Evolutionary conservation across 2,113 vertebrate genomes (phyloP).

Genomic region (Numenius arquata): DNA sequence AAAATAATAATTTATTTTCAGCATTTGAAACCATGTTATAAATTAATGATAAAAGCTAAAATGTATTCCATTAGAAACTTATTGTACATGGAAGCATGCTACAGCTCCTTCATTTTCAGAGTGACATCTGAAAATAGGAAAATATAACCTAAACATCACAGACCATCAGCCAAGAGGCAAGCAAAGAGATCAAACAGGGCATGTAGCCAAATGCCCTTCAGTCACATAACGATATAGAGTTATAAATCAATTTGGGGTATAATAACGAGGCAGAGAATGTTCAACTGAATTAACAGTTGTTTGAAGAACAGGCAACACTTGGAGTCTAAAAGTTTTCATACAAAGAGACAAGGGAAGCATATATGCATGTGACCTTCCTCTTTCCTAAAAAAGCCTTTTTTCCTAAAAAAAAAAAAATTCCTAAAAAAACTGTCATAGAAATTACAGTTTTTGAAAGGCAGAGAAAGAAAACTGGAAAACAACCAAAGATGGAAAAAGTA

Average conservation of each 20-base stretch:
- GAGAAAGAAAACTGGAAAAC: neutral
- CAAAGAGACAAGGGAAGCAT: neutral
- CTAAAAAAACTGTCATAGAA: neutral
- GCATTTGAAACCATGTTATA: neutral
- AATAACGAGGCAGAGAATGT: neutral
- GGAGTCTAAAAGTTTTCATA: neutral
- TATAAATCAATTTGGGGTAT: neutral
- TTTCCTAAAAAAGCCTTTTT: neutral
- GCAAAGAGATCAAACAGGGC: neutral
- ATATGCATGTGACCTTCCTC: neutral
- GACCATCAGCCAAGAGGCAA: neutral
- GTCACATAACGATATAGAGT: neutral
- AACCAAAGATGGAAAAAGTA: neutral
- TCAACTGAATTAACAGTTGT: neutral
- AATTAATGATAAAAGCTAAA: neutral
- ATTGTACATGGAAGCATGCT: neutral
- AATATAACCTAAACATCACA: slow-evolving; percentile 16
- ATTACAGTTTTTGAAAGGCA: neutral
- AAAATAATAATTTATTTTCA: no score
- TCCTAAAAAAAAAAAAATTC: neutral
- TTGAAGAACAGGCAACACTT: neutral
- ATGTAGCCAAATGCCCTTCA: neutral
- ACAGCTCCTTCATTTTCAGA: neutral
- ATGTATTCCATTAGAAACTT: neutral
- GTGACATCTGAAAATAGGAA: slow-evolving; percentile 35